These are phyloP conservation scores for Geotrupes spiniger DNA, from an alignment of 2,888 invertebrate species.

Conservation along the genomic window DNA sequence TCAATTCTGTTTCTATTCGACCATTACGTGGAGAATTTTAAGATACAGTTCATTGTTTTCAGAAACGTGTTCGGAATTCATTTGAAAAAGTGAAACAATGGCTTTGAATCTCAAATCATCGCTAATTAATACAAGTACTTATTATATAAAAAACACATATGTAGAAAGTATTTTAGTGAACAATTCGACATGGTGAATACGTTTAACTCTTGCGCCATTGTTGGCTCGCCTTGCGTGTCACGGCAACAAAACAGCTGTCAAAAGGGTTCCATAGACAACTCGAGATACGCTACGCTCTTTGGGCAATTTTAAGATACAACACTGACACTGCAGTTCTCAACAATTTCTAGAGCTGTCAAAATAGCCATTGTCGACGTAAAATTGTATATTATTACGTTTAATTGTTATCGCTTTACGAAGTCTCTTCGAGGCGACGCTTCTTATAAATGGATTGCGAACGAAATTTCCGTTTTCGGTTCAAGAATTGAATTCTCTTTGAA, in stretches of 20 bases:
- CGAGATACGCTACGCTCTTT: constrained; percentile 9
- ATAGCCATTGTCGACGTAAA: constrained; percentile 15
- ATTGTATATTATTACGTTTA: constrained; percentile 13
- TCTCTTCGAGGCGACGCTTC: neutral
- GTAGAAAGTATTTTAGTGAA: constrained; percentile 6
- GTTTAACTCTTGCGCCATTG: constrained; percentile 9
- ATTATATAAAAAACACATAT: constrained; percentile 1
- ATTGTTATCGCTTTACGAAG: constrained; percentile 8
- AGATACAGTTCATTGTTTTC: no score
- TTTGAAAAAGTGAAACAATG: no score
- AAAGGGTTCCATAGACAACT: neutral
- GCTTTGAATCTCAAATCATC: no score
- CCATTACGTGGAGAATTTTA: no score
- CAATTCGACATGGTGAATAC: constrained; percentile 15
- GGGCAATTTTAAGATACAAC: constrained; percentile 8
- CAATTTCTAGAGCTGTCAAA: constrained; percentile 14
- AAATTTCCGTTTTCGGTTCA: no score
- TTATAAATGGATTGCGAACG: no score
- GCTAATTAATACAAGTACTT: no score
- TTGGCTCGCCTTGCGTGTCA: constrained; percentile 12
- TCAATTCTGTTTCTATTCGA: no score
- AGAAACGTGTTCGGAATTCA: no score
- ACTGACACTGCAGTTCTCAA: constrained; percentile 15
- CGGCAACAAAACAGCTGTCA: constrained; percentile 12
- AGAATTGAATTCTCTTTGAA: no score